Conservation (phyloP, 2,888 invertebrate genomes). For the Himalopsyche kuldschensis region DNA sequence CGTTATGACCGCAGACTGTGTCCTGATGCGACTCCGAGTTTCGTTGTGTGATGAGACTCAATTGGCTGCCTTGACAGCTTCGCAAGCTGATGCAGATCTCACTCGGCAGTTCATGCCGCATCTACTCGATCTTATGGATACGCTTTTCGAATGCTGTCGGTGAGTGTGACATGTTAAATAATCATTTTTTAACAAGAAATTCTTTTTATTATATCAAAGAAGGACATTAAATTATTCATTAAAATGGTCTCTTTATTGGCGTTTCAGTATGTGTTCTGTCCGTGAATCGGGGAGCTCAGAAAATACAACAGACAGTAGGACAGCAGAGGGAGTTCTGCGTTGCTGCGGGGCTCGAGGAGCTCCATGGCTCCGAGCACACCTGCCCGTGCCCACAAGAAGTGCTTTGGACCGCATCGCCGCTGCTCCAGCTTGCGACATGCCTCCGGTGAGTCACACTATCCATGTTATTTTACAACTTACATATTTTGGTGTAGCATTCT, state of each 20-base stretch:
- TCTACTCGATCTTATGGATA: slow-evolving; percentile 66
- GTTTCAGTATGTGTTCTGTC: slow-evolving; percentile 49
- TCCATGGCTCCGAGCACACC: slow-evolving; percentile 49
- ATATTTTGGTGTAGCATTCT: no score
- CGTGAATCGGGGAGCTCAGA: slow-evolving; percentile 45
- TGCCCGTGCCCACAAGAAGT: slow-evolving; percentile 48
- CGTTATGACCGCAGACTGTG: slow-evolving; percentile 73
- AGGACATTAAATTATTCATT: no score
- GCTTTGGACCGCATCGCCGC: slow-evolving; percentile 49
- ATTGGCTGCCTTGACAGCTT: slow-evolving; percentile 43
- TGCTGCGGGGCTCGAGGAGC: slow-evolving; percentile 50
- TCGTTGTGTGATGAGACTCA: slow-evolving; percentile 57
- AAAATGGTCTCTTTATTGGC: neutral
- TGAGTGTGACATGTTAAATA: slow-evolving; percentile 42
- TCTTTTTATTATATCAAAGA: no score
- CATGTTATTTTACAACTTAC: no score
- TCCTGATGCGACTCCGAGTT: slow-evolving; percentile 74
- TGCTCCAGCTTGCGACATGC: slow-evolving; percentile 48
- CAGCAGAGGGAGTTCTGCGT: slow-evolving; percentile 42
- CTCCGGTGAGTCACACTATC: slow-evolving; percentile 17
- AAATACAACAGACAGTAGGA: neutral
- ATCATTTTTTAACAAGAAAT: neutral
- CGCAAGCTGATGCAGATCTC: slow-evolving; percentile 46
- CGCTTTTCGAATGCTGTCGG: slow-evolving; percentile 65
- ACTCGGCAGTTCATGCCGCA: slow-evolving; percentile 69